A percentile compares a stretch with the other conserved stretches of the same genome.
Evolutionary conservation across 2,113 vertebrate species (phyloP).

Genomic region (Vanacampus margaritifer): DNA sequence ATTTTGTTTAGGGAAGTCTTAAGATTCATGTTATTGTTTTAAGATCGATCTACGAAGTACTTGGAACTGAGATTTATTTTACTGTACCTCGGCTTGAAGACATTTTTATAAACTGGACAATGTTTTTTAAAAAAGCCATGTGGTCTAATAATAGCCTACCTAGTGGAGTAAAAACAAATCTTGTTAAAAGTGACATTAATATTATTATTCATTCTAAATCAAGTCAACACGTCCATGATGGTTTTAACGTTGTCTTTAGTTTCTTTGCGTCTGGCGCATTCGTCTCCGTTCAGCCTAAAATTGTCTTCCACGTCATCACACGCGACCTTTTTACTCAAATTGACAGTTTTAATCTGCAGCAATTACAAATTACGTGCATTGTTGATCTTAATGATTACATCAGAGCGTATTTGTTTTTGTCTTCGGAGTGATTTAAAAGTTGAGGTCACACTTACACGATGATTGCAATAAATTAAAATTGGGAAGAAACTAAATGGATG

Average conservation of each 20-base stretch:
- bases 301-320: background rate
- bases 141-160: background rate
- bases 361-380: background rate
- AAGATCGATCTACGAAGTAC: too few relatives aligned
- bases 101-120: background rate
- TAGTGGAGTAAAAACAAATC: background rate
- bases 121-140: too few relatives aligned
- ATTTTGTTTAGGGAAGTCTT: background rate
- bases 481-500: background rate
- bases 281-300: background rate
- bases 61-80: too few relatives aligned
- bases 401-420: background rate
- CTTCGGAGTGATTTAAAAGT: background rate
- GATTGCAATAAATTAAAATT: background rate
- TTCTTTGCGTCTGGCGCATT: background rate
- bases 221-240: background rate
- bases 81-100: background rate
- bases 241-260: conserved; percentile 3
- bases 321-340: background rate
- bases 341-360: conserved; percentile 2
- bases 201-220: background rate
- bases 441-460: background rate
- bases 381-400: background rate
- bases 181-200: background rate
- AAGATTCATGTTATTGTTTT: background rate